phyloP scores from a whole-genome alignment of 2,888 invertebrate genomes.

The Zygaena filipendulae region DNA sequence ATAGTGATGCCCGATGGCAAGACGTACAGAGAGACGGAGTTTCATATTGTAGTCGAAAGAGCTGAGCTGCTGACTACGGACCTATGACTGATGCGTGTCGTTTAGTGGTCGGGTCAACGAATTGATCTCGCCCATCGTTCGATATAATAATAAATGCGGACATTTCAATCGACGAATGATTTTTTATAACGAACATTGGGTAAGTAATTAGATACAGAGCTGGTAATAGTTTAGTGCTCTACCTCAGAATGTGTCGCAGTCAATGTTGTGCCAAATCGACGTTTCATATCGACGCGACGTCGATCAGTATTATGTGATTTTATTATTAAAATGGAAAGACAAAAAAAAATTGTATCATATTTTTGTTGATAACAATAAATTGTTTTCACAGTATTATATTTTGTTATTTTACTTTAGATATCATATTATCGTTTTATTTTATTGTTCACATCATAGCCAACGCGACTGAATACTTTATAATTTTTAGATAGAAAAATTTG shows the following conservation, averaged over 20 bases:
- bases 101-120: conserved; percentile 17
- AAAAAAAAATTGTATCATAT: no score
- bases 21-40: conserved; percentile 86
- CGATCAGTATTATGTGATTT: conserved; percentile 43
- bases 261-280: conserved; percentile 40
- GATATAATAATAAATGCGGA: conserved; percentile 14
- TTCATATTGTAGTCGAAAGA: conserved; percentile 86
- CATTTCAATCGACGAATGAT: conserved; percentile 20
- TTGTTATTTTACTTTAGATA: no score
- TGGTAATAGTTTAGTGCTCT: conserved; percentile 22
- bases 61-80: conserved; percentile 85
- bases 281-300: no score
- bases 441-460: no score
- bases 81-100: conserved; percentile 51
- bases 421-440: no score
- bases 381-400: no score
- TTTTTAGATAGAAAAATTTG: no score
- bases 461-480: no score
- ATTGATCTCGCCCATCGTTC: conserved; percentile 22
- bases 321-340: no score
- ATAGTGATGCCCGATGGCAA: conserved; percentile 84
- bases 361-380: no score
- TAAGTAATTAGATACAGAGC: no score
- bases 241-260: conserved; percentile 33
- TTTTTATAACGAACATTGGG: conserved; percentile 6